These are phyloP conservation scores for Pseudomugil gertrudae DNA, from an alignment of 2,797 vertebrate species.

Conservation along the genomic window DNA sequence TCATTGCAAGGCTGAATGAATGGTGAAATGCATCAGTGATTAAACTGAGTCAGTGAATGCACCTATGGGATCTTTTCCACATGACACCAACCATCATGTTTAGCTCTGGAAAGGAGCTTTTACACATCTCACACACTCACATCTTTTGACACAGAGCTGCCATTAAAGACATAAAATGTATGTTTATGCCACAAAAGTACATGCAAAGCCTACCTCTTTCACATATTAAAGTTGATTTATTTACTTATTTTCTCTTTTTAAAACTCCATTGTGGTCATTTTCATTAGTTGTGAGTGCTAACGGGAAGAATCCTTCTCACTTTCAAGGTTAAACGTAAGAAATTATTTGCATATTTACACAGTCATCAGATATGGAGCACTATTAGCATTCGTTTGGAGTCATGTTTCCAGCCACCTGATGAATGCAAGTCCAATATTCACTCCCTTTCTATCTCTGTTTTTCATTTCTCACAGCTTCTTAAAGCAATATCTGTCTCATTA, in stretches of 20 bases:
- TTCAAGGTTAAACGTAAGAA: slow-evolving; percentile 28
- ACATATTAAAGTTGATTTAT: not conserved
- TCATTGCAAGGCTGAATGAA: not conserved
- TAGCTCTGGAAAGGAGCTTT: not conserved
- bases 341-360: slow-evolving; percentile 17
- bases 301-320: not conserved
- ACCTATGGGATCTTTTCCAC: not conserved
- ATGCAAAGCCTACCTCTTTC: not conserved
- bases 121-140: not conserved
- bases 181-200: not conserved
- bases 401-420: slow-evolving; percentile 39
- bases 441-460: slow-evolving; percentile 31
- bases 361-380: slow-evolving; percentile 19
- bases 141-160: not conserved
- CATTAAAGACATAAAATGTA: not conserved
- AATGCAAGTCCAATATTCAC: slow-evolving; percentile 31
- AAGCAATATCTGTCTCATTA: slow-evolving; percentile 39
- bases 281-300: not conserved
- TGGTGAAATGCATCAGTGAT: not conserved
- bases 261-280: not conserved
- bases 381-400: slow-evolving; percentile 40
- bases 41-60: too few relatives aligned
- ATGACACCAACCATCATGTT: not conserved
- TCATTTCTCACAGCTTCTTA: slow-evolving; percentile 25
- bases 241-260: not conserved